Percentiles rank a stretch among this genome's conserved stretches.
Conservation (phyloP, 2,797 vertebrate genomes). For the Lithobates sylvaticus region DNA sequence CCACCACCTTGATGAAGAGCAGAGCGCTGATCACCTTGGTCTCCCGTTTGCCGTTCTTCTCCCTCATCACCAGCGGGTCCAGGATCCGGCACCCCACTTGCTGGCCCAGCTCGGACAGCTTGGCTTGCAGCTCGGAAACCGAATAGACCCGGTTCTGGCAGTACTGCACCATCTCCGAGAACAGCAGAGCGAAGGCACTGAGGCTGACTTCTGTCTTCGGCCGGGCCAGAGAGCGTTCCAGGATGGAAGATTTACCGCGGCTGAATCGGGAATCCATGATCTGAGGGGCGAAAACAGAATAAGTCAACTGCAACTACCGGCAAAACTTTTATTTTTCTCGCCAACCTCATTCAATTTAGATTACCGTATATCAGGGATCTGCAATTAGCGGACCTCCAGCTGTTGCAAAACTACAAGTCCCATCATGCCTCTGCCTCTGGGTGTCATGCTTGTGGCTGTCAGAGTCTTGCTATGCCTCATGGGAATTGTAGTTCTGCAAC, state of each 20-base stretch:
- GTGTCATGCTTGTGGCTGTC: too few species aligned
- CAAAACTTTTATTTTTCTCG: too few species aligned
- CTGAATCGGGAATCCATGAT: slow-evolving; percentile 91
- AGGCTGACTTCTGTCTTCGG: slow-evolving; percentile 89
- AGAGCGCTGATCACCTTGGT: slow-evolving; percentile 93
- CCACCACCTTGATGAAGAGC: slow-evolving; percentile 90
- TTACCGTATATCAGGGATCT: too few species aligned
- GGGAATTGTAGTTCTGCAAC: too few species aligned
- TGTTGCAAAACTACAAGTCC: too few species aligned
- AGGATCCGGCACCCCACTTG: slow-evolving; percentile 89
- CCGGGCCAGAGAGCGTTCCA: slow-evolving; percentile 87
- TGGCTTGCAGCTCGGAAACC: slow-evolving; percentile 90
- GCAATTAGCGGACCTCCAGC: too few species aligned
- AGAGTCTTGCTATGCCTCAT: too few species aligned
- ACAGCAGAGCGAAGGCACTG: slow-evolving; percentile 91
- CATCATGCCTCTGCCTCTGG: too few species aligned
- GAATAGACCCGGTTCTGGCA: slow-evolving; percentile 96
- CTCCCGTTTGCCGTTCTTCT: slow-evolving; percentile 89
- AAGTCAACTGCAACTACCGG: too few species aligned
- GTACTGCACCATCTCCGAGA: slow-evolving; percentile 97
- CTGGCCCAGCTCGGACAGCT: slow-evolving; percentile 88
- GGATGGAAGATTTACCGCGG: slow-evolving; percentile 87
- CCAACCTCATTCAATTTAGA: too few species aligned
- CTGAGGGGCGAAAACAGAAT: neutral
- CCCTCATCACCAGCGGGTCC: slow-evolving; percentile 88